A percentile compares a stretch with the other conserved stretches of the same genome.
Conservation (phyloP, 2,888 invertebrate genomes). For the Drosophila antonietae region DNA sequence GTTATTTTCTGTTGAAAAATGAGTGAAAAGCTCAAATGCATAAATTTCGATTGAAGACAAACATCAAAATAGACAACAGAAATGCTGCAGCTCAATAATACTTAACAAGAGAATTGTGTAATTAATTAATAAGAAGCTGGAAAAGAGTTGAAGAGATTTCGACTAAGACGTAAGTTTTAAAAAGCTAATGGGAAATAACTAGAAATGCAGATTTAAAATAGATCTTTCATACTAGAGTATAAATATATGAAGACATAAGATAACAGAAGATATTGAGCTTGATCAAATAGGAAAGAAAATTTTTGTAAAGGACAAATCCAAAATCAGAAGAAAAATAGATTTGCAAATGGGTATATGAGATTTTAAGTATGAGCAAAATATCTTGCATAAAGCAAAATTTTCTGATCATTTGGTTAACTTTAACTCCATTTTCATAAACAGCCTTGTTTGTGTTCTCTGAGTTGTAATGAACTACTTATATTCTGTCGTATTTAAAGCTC, state of each 20-base stretch:
- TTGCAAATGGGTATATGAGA: too few species aligned
- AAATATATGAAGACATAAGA: background rate
- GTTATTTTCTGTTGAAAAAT: slow-evolving; percentile 38
- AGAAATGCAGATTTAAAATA: background rate
- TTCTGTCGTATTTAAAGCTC: background rate
- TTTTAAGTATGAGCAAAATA: too few species aligned
- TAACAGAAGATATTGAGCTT: background rate
- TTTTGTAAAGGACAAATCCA: too few species aligned
- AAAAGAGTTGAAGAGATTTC: background rate
- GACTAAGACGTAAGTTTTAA: too few species aligned
- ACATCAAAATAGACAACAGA: background rate
- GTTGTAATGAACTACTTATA: background rate
- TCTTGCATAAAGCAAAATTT: too few species aligned
- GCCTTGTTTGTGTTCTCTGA: background rate
- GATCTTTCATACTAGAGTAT: background rate
- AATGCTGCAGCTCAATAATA: slow-evolving; percentile 7
- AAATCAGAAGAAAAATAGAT: too few species aligned
- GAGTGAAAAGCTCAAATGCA: slow-evolving; percentile 39
- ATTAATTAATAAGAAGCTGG: background rate
- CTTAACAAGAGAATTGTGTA: slow-evolving; percentile 1
- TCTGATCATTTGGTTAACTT: background rate
- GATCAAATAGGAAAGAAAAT: too few species aligned
- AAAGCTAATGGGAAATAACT: background rate
- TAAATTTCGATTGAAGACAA: slow-evolving; percentile 12
- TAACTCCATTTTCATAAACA: background rate